Percentiles rank a stretch among this genome's conserved stretches.
Conservation (phyloP, 1,140 invertebrate genomes). For the Drosophila baimaii region DNA sequence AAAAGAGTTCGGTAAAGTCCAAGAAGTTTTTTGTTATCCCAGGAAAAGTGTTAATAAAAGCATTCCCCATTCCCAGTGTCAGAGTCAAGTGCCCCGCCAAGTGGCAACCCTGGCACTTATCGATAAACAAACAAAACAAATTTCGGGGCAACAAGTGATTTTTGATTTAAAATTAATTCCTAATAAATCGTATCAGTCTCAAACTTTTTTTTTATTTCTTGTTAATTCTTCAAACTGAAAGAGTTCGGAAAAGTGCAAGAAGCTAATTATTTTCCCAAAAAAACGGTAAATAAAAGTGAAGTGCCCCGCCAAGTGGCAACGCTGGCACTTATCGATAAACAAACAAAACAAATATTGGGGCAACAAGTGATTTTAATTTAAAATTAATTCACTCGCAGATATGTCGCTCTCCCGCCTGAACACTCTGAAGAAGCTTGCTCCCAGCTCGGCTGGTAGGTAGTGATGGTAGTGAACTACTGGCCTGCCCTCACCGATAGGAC, state of each 20-base stretch:
- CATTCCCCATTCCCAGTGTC: too few relatives aligned
- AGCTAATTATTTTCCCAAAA: too few relatives aligned
- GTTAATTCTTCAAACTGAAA: not conserved
- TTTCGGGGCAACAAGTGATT: conserved; percentile 28
- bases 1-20: not conserved
- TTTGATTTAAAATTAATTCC: conserved; percentile 19
- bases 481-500: not conserved
- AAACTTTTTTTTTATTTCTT: not conserved
- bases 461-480: not conserved
- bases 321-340: not conserved
- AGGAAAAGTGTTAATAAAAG: not conserved
- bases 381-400: not conserved
- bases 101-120: conserved; percentile 9
- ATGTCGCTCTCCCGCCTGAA: conserved; percentile 39
- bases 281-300: not conserved
- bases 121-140: conserved; percentile 13
- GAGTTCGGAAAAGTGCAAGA: too few relatives aligned
- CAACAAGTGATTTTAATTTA: conserved; percentile 34
- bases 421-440: conserved; percentile 9
- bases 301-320: not conserved
- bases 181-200: too few relatives aligned
- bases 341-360: conserved; percentile 21
- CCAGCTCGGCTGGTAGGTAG: conserved; percentile 23
- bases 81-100: too few relatives aligned
- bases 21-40: too few relatives aligned